Percentiles rank a stretch among this genome's conserved stretches.
These are phyloP conservation scores for Montipora foliosa DNA, from an alignment of 64 coral and sea anemone genomes.

Conservation along the genomic window DNA sequence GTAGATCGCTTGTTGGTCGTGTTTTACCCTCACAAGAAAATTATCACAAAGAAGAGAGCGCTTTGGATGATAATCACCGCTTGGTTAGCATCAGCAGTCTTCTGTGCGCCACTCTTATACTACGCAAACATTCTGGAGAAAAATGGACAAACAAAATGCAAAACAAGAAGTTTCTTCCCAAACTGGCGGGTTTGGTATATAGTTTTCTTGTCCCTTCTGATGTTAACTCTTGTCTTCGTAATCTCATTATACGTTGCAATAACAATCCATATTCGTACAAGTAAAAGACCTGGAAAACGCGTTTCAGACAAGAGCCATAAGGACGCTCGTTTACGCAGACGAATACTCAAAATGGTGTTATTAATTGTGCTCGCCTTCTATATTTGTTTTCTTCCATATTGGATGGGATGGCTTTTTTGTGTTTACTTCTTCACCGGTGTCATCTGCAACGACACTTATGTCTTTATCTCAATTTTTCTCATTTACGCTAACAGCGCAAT, in stretches of 20 bases:
- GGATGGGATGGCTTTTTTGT: conserved; percentile 71
- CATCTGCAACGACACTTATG: conserved; percentile 29
- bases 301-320: conserved; percentile 1
- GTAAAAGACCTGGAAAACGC: conserved; percentile 29
- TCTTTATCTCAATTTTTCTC: conserved; percentile 70
- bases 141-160: conserved; percentile 30
- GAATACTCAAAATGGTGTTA: conserved; percentile 63
- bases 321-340: conserved; percentile 52
- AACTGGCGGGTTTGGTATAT: conserved; percentile 54
- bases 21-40: conserved; percentile 65
- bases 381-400: conserved; percentile 83
- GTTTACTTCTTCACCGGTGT: conserved; percentile 16
- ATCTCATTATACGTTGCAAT: conserved; percentile 63
- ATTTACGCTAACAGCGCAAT: conserved; percentile 66
- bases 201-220: conserved; percentile 66
- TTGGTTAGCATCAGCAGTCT: conserved; percentile 58
- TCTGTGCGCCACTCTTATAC: conserved; percentile 65
- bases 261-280: conserved; percentile 29
- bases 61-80: conserved; percentile 41
- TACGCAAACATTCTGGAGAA: conserved; percentile 31
- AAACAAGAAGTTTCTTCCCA: conserved; percentile 34
- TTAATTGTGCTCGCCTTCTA: conserved; percentile 64
- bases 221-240: conserved; percentile 52
- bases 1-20: conserved; percentile 78
- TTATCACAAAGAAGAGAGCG: conserved; percentile 48